Evolutionary conservation across 2,797 vertebrate species (phyloP).

Genomic region (Danio tinwini): DNA sequence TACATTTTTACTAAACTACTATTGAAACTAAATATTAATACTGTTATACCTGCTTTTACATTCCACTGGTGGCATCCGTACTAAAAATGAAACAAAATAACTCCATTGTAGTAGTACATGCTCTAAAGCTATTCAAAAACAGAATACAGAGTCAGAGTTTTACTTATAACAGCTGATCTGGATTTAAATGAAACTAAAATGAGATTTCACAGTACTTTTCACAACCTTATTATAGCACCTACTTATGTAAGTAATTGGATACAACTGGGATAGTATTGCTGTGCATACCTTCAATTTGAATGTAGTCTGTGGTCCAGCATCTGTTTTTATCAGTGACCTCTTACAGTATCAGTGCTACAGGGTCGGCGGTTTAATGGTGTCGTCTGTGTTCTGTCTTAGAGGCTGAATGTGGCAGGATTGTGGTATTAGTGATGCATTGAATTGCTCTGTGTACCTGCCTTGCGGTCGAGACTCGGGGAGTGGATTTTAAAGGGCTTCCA

Average conservation of each 20-base stretch:
- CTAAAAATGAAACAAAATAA: background rate
- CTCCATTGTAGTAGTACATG: background rate
- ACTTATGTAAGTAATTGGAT: background rate
- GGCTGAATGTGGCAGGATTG: background rate
- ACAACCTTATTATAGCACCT: background rate
- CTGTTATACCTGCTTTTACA: too few species aligned
- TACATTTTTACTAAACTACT: too few species aligned
- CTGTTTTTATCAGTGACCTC: constrained; percentile 11
- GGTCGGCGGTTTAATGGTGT: constrained; percentile 4
- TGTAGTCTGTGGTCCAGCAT: background rate
- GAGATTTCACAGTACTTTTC: background rate
- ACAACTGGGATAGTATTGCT: background rate
- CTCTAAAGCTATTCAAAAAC: background rate
- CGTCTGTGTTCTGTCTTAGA: constrained; percentile 26
- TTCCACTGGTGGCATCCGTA: too few species aligned
- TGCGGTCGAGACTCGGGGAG: constrained; percentile 15
- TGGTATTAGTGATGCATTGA: constrained; percentile 14
- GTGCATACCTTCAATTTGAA: constrained; percentile 4
- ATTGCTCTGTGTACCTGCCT: constrained; percentile 2
- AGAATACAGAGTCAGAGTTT: background rate
- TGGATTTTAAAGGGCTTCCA: constrained; percentile 16
- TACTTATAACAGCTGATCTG: background rate
- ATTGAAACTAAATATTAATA: too few species aligned
- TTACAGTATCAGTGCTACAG: background rate
- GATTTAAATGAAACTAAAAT: background rate